Evolutionary conservation across 2,113 vertebrate species (phyloP), one percentile per base, ranked within the genome.

Genomic region (Amblyornis subalaris): DNA sequence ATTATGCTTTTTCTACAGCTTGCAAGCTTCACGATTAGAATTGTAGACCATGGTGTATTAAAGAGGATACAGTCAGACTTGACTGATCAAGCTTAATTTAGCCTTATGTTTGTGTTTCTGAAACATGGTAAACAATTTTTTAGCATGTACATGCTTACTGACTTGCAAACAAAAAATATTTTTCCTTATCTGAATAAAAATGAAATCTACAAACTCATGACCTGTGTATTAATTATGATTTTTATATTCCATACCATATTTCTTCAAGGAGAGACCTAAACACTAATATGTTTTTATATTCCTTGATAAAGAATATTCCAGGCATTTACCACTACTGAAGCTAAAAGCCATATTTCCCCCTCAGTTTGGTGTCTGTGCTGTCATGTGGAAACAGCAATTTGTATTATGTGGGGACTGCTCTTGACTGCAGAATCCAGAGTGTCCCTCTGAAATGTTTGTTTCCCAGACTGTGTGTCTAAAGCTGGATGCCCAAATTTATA

Each of bases 121-220:
- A 96, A 90, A 95, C 91, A 93, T 1, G 11, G 96, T 89, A 94
- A 97, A 96, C 90, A 96, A 94, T 93, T 95, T 94, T 89, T 86
- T 85, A 94, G 73, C 78, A 91, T 94, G 92, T 93, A 80, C 76
- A 89, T 77, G 76, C 93, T 95, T 85, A 93, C 44, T 93, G 93
- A 88, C 45, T 86, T 72, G 78, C 84, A 93, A 94, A 96, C 51
- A 73, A 95, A 80, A 75, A 95, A 31, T 23, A 77, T 69, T 89
- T 90, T 85, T 86, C 40, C 77, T 53, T 67, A 48, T 85, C 69
- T 44, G 67, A 96, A 81, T 75, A 42, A 82, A 96, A 94, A 69
- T 42, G 47, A 93, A 94, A 76, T 94, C 90, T 95, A 47, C 14
- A 91, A 88, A 74, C 21, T 71, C 85, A 42, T 86, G 82, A 88